phyloP scores from a whole-genome alignment of 2,113 vertebrate genomes.

The Campylomormyrus tamandua region DNA sequence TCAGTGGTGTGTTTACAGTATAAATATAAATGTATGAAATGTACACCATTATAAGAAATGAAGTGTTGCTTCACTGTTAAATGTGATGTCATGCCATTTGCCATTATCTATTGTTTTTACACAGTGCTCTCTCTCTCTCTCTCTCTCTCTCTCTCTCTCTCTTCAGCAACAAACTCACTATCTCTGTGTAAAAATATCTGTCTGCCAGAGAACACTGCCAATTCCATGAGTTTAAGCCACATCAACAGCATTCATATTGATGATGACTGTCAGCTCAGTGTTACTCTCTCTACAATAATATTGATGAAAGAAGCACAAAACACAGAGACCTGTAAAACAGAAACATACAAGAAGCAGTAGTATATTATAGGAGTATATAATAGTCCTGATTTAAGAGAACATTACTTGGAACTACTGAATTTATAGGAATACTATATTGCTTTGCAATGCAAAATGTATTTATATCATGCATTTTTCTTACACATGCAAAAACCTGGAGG shows the following conservation, averaged over 20 bases:
- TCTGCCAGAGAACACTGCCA: neutral
- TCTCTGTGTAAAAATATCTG: neutral
- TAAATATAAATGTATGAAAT: neutral
- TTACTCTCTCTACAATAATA: neutral
- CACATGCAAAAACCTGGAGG: neutral
- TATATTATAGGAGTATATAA: neutral
- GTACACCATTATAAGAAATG: neutral
- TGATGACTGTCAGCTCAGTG: neutral
- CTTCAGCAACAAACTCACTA: neutral
- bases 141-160: too few relatives aligned
- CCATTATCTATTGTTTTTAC: neutral
- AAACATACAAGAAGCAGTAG: neutral
- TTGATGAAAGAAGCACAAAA: neutral
- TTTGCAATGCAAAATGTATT: neutral
- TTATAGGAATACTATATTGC: neutral
- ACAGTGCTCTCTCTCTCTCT: neutral
- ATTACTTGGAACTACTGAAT: neutral
- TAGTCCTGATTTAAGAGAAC: neutral
- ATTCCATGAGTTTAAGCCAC: neutral
- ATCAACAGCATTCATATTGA: neutral
- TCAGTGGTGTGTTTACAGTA: neutral
- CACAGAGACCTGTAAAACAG: neutral
- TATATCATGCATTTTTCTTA: neutral
- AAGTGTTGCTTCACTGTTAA: too few relatives aligned
- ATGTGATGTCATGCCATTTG: too few relatives aligned